phyloP scores from a whole-genome alignment of 2,797 vertebrate species.

The Argentina silus region DNA sequence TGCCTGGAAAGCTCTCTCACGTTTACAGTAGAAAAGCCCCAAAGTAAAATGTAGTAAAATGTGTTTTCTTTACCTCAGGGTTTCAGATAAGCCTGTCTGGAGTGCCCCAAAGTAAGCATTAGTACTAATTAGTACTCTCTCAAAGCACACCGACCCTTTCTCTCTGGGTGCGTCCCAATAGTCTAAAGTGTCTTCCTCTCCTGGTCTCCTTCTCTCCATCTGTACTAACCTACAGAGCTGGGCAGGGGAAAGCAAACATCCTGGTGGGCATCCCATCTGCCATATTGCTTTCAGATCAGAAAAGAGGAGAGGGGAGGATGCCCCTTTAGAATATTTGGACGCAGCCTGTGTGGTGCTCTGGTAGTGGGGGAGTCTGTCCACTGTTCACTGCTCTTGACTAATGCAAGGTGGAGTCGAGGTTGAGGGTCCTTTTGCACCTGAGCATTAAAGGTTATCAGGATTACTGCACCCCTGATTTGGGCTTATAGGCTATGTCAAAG shows the following conservation, averaged over 20 bases:
- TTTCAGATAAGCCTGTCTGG: constrained; percentile 92
- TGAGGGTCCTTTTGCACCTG: constrained; percentile 64
- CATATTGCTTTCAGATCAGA: background rate
- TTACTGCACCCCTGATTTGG: constrained; percentile 49
- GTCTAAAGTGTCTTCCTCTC: constrained; percentile 56
- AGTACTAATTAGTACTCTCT: constrained; percentile 59
- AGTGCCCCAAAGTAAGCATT: constrained; percentile 86
- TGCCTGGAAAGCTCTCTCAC: constrained; percentile 19
- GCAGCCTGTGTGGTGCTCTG: constrained; percentile 71
- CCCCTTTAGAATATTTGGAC: constrained; percentile 60
- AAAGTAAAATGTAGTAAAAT: constrained; percentile 70
- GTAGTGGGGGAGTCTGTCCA: constrained; percentile 80
- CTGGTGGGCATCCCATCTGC: constrained; percentile 4
- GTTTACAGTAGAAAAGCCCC: constrained; percentile 26
- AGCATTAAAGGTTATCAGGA: constrained; percentile 45
- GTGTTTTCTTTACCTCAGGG: constrained; percentile 83
- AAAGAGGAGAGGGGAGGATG: constrained; percentile 34
- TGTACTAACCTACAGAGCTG: background rate
- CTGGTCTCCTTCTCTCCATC: constrained; percentile 21
- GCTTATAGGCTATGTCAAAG: constrained; percentile 46
- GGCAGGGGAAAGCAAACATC: background rate
- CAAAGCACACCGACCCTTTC: constrained; percentile 58
- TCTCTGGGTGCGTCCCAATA: constrained; percentile 55
- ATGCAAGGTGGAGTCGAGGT: constrained; percentile 46
- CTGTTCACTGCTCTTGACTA: constrained; percentile 72